A percentile compares a stretch with the other conserved stretches of the same genome.
phyloP scores from a whole-genome alignment of 2,797 vertebrate genomes.

The Enteromius paludinosus region DNA sequence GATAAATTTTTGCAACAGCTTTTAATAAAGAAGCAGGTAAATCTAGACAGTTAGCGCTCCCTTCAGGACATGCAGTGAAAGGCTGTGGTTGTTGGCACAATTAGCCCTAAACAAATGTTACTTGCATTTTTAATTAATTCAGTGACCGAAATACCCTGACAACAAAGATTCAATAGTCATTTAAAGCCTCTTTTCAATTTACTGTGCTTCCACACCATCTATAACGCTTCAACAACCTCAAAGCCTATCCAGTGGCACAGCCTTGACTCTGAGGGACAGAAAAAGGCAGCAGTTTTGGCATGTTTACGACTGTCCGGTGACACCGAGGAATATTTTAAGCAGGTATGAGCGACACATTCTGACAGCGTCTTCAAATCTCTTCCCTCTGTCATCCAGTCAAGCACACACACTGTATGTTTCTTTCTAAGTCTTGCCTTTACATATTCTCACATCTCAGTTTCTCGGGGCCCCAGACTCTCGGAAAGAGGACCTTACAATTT shows the following conservation, averaged over 20 bases:
- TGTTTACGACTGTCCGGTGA: constrained; percentile 6
- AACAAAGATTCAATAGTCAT: neutral
- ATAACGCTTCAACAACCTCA: neutral
- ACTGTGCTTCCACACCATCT: neutral
- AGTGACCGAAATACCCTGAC: neutral
- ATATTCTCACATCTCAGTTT: constrained; percentile 18
- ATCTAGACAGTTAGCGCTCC: neutral
- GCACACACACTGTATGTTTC: neutral
- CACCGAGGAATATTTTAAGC: constrained; percentile 5
- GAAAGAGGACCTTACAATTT: constrained; percentile 62
- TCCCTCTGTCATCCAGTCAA: neutral
- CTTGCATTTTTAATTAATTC: neutral
- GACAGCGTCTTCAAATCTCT: neutral
- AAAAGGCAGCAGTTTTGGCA: neutral
- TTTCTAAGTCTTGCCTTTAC: neutral
- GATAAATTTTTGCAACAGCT: neutral
- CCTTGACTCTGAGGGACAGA: neutral
- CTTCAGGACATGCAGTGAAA: constrained; percentile 9
- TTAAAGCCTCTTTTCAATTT: neutral
- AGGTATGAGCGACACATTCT: neutral
- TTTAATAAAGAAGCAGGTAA: neutral
- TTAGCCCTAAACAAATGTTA: neutral
- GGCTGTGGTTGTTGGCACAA: neutral
- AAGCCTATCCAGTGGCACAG: neutral
- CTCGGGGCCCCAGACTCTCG: neutral